Percentiles rank a stretch among this genome's conserved stretches.
phyloP scores from a whole-genome alignment of 2,888 invertebrate species.

The Andricus quercusramuli region DNA sequence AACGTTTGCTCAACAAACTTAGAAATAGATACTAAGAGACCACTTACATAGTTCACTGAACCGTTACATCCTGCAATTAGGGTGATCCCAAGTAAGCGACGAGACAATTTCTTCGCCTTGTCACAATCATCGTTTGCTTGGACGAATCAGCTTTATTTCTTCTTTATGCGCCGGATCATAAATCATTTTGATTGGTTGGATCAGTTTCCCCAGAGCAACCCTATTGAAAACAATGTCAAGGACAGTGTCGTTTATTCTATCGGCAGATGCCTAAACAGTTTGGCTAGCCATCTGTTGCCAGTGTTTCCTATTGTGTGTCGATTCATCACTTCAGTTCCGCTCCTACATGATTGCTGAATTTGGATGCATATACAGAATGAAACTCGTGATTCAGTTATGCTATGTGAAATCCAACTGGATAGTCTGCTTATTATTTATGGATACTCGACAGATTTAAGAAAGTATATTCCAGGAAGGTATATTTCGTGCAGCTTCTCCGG shows the following conservation, averaged over 20 bases:
- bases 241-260: neutral
- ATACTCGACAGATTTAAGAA: slow-evolving; percentile 15
- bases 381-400: slow-evolving; percentile 26
- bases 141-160: neutral
- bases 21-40: neutral
- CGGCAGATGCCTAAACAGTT: neutral
- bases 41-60: slow-evolving; percentile 35
- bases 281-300: slow-evolving; percentile 2
- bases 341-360: neutral
- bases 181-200: slow-evolving; percentile 23
- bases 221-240: slow-evolving; percentile 33
- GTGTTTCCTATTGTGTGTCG: slow-evolving; percentile 11
- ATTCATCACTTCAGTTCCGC: slow-evolving; percentile 1
- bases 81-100: slow-evolving; percentile 31
- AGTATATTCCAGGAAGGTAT: neutral
- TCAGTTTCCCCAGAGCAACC: slow-evolving; percentile 21
- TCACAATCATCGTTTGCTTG: neutral
- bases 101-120: slow-evolving; percentile 29
- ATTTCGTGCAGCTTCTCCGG: no score
- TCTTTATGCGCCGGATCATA: slow-evolving; percentile 2
- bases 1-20: neutral
- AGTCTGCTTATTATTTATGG: slow-evolving; percentile 10
- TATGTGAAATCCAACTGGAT: slow-evolving; percentile 3
- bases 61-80: slow-evolving; percentile 38
- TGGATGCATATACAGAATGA: neutral